phyloP scores from a whole-genome alignment of 1,140 invertebrate species.

The Amyelois transitella region DNA sequence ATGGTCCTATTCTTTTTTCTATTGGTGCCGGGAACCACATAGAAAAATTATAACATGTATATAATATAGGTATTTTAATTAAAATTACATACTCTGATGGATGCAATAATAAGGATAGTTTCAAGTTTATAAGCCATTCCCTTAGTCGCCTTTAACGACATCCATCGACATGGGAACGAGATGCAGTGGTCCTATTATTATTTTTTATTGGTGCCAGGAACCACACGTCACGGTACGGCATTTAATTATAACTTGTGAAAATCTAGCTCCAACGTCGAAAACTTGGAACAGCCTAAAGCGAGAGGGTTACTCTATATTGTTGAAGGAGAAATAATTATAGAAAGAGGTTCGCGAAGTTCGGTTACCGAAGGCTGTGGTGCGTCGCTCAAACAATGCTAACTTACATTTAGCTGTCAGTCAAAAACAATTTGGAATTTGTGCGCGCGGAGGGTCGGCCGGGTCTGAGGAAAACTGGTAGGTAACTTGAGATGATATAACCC shows the following conservation, averaged over 20 bases:
- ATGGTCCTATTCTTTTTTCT: too few species aligned
- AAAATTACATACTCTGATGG: too few species aligned
- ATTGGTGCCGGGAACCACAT: too few species aligned
- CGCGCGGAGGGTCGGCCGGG: constrained; percentile 55
- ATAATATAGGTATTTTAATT: too few species aligned
- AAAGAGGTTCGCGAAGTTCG: constrained; percentile 54
- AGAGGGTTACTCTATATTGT: constrained; percentile 21
- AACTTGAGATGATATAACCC: constrained; percentile 44
- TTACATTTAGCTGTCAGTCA: constrained; percentile 74
- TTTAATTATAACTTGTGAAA: constrained; percentile 12
- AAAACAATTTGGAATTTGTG: constrained; percentile 73
- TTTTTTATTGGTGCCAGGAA: too few species aligned
- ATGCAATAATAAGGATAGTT: too few species aligned
- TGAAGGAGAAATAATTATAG: constrained; percentile 59
- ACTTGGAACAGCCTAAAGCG: constrained; percentile 1
- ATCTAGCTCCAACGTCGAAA: not conserved
- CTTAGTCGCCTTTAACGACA: too few species aligned
- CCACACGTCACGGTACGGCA: too few species aligned
- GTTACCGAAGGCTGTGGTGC: constrained; percentile 50
- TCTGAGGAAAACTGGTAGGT: constrained; percentile 28
- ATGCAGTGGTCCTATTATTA: too few species aligned
- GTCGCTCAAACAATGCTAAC: constrained; percentile 70
- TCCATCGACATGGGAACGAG: too few species aligned
- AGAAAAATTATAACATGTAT: too few species aligned
- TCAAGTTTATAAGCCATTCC: too few species aligned